Base-by-base conservation (phyloP, 2,113 vertebrate species). In the Odocoileus virginianus region DNA sequence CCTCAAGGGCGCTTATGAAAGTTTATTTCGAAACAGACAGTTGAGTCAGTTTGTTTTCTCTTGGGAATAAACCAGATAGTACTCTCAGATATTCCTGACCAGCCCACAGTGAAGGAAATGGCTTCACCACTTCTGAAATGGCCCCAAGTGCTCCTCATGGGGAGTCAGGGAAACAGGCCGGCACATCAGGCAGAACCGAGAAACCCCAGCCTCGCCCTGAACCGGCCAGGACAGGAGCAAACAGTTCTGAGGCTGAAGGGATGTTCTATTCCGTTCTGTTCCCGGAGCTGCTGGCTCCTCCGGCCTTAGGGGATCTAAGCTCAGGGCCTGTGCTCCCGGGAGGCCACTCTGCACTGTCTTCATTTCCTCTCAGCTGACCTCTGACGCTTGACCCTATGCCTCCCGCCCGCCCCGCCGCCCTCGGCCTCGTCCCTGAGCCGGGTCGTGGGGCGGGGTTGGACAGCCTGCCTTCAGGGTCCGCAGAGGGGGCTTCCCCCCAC, bases 21-120 rank as follows among this genome's bases (percentile, higher is more conserved):
- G 40, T 45, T n/a, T 54, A n/a, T 71, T 91, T 83, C 45, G 27
- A 83, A 92, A 83, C 76, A 95, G 76, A 61, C 92, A 92, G 19
- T 16, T 2, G 47, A 25, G 45, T 96, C 85, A 25, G 47, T 92
- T 87, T 88, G 74, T 84, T 89, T 93, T 91, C 52, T 92, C 78
- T 78, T 55, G 36, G 87, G 60, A 95, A 83, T 40, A 57, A 61
- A 83, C 85, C 25, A 25, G 50, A 33, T 88, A 30, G 43, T 84
- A 57, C 25, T n/a, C 55, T 57, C 45, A 55, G 64, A 64, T 76
- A 55, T 12, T 47, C 76, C 85, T 6, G 89, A 47, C 7, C 28
- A 15, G 30, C 36, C 93, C 47, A 60, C 58, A 74, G 60, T 67
- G 78, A 85, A 85, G n/a, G n/a, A n/a, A n/a, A n/a, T n/a, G 64